These are phyloP conservation scores for Parambassis ranga DNA, from an alignment of 2,797 vertebrate genomes.

Conservation along the genomic window DNA sequence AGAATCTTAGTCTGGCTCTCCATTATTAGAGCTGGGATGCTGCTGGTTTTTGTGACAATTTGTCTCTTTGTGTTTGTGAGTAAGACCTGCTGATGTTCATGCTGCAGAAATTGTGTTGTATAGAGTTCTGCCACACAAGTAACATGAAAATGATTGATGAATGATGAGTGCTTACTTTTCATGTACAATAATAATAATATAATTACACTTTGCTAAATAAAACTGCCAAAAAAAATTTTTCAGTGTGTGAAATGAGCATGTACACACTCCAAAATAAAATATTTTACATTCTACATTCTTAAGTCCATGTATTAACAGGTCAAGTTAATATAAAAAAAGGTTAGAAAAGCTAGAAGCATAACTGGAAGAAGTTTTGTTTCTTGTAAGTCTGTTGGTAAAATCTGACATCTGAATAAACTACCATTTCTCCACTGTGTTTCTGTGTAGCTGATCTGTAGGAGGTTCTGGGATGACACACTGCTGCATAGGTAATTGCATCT, in stretches of 20 bases:
- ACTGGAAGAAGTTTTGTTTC: not conserved
- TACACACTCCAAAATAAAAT: no score
- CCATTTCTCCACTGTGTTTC: not conserved
- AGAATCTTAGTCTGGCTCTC: slow-evolving; percentile 40
- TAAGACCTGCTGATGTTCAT: not conserved
- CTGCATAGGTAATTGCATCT: slow-evolving; percentile 8
- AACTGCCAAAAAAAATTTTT: no score
- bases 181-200: no score
- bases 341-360: no score
- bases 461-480: not conserved
- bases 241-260: no score
- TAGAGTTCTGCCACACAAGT: no score
- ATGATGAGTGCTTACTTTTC: no score
- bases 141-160: no score
- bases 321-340: no score
- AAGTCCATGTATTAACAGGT: no score
- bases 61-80: not conserved
- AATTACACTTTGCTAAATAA: not conserved
- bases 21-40: slow-evolving; percentile 2
- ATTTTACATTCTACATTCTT: no score
- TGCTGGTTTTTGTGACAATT: slow-evolving; percentile 1
- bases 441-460: not conserved
- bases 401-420: slow-evolving; percentile 8
- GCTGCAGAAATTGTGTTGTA: not conserved
- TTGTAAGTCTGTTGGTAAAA: rapidly evolving